Percentiles rank a stretch among this genome's conserved stretches.
phyloP scores from a whole-genome alignment of 2,113 vertebrate species.

The Anas platyrhynchos region DNA sequence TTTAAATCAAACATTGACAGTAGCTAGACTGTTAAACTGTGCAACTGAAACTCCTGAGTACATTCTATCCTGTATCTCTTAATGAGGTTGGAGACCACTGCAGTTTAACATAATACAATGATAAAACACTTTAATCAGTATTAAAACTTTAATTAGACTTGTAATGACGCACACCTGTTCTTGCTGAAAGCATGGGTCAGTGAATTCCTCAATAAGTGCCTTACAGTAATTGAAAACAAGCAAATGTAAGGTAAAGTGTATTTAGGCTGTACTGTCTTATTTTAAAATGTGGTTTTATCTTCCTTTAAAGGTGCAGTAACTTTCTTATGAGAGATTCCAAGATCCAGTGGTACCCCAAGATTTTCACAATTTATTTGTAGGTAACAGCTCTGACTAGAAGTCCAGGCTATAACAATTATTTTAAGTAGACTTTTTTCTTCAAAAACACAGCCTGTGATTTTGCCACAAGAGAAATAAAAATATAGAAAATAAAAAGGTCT shows the following conservation, averaged over 20 bases:
- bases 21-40: slow-evolving; percentile 43
- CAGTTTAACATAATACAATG: slow-evolving; percentile 69
- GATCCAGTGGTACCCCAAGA: background rate
- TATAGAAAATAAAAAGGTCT: background rate
- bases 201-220: slow-evolving; percentile 51
- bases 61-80: slow-evolving; percentile 44
- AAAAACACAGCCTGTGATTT: background rate
- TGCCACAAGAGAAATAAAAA: background rate
- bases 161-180: slow-evolving; percentile 52
- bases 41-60: slow-evolving; percentile 57
- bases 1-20: slow-evolving; percentile 61
- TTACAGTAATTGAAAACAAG: slow-evolving; percentile 61
- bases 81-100: slow-evolving; percentile 72
- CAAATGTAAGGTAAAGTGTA: slow-evolving; percentile 38
- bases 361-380: background rate
- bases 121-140: slow-evolving; percentile 71
- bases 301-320: background rate
- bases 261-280: background rate
- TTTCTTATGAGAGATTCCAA: background rate
- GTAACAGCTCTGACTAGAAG: background rate
- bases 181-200: slow-evolving; percentile 58
- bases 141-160: slow-evolving; percentile 69
- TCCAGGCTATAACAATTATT: background rate
- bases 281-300: background rate
- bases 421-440: background rate